Percentiles rank a stretch among this genome's conserved stretches.
phyloP scores from a whole-genome alignment of 2,888 invertebrate species.

The Pyrochroa serraticornis region DNA sequence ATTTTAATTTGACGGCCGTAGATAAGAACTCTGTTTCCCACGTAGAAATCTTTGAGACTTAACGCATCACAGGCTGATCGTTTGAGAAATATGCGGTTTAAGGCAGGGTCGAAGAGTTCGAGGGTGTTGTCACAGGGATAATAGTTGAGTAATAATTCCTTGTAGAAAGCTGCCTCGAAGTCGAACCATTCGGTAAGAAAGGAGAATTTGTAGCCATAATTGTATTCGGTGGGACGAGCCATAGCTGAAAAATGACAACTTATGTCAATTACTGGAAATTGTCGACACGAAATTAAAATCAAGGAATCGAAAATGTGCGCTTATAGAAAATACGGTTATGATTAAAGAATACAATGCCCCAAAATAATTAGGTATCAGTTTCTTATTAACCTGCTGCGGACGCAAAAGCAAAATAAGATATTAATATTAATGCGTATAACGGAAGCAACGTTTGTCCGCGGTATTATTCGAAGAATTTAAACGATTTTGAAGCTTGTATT shows the following conservation, averaged over 20 bases:
- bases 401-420: too few species aligned
- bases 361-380: too few species aligned
- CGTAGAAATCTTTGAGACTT: slow-evolving; percentile 70
- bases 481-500: too few species aligned
- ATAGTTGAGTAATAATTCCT: slow-evolving; percentile 78
- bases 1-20: slow-evolving; percentile 77
- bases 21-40: slow-evolving; percentile 72
- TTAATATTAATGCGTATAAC: too few species aligned
- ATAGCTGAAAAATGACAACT: slow-evolving; percentile 8
- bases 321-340: too few species aligned
- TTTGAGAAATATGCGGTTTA: slow-evolving; percentile 59
- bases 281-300: too few species aligned
- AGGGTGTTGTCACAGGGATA: slow-evolving; percentile 78
- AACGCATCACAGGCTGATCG: slow-evolving; percentile 73
- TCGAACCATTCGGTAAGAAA: slow-evolving; percentile 90
- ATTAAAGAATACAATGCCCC: too few species aligned
- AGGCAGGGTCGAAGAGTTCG: slow-evolving; percentile 66
- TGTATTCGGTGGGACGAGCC: slow-evolving; percentile 30
- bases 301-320: too few species aligned
- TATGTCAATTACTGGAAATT: slow-evolving; percentile 1
- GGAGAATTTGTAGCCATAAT: slow-evolving; percentile 63
- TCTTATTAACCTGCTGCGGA: too few species aligned
- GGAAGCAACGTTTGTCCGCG: too few species aligned
- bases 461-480: too few species aligned
- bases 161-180: slow-evolving; percentile 73